Evolutionary conservation across 2,113 vertebrate species (phyloP).

Genomic region (Campylomormyrus tamandua): DNA sequence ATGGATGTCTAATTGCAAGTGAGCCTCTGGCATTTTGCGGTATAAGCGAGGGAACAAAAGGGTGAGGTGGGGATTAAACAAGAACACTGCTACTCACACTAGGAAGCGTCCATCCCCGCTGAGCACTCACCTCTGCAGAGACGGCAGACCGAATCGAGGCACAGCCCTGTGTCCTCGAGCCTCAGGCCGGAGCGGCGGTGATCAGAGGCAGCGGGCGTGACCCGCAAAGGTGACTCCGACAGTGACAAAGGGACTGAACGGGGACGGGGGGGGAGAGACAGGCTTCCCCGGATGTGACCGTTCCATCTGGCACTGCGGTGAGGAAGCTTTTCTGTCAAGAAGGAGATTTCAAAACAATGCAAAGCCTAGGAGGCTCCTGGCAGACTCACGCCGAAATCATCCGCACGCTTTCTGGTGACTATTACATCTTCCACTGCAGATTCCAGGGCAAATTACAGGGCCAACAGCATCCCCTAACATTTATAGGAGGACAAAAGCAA

Average conservation of each 20-base stretch:
- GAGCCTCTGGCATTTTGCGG: not conserved
- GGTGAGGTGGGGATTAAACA: not conserved
- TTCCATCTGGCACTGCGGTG: slow-evolving; percentile 1
- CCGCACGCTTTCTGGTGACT: not conserved
- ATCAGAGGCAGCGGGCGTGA: not conserved
- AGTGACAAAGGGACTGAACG: slow-evolving; percentile 1
- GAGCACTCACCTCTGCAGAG: not conserved
- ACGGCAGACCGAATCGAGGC: not conserved
- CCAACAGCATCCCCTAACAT: slow-evolving; percentile 24
- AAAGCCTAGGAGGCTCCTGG: not conserved
- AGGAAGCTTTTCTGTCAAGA: not conserved
- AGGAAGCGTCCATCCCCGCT: not conserved
- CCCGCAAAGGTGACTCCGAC: not conserved
- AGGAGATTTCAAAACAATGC: not conserved
- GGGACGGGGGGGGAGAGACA: not conserved
- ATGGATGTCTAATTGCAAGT: not conserved
- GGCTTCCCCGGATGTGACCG: not conserved
- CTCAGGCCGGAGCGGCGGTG: not conserved
- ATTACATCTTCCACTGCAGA: not conserved
- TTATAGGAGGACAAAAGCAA: slow-evolving; percentile 16
- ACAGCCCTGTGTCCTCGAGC: not conserved
- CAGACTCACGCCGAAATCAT: not conserved
- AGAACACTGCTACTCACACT: not conserved
- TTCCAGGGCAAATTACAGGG: slow-evolving; percentile 18
- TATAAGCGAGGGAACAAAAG: not conserved